Base-by-base conservation (phyloP, 2,888 invertebrate species). In the Habrosyne pyritoides region DNA sequence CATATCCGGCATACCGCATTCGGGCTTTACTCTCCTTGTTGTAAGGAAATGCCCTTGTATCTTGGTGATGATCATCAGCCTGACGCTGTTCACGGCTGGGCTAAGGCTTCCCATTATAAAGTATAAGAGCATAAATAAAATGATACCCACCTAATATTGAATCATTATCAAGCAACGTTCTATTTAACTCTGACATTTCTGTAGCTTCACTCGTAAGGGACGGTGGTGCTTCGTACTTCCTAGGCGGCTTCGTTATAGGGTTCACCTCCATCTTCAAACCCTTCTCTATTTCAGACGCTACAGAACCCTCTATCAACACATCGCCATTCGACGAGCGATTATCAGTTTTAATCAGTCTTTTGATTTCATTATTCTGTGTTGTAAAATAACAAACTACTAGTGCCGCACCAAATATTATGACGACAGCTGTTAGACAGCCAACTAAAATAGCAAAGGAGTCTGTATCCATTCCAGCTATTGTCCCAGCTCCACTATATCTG, bases 181-280 rank as follows among this genome's bases (percentile, higher is more conserved):
- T 94, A 82, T 96, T 97, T 63, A 96, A 93, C 80, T 97, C 97
- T 53, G 96, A 96, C 86, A 96, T 95, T 84, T 97, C 97, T 21
- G 96, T 96, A 36, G 94, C 95, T 53, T 89, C 95, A 60, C 93
- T 94, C 14, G 94, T 93, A 12, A 95, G 91, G 26, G 95, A 94
- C 46, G 93, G 92, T 22, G 95, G 94, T 30, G 95, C 93, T 64
- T 97, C 96, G 64, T 95, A 95, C 60, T 89, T 94, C 52, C 97
- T 92, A 2, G 97, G 96, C 0, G 97, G 96, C 77, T 97, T 97
- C 60, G 95, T 95, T 21, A 97, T 94, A 0, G 97, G 97, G 88
- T 97, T 97, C 51, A 97, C 96, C 61, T 96, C 96, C 8, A 95
- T 95, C 67, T 97, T 95, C 48, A 96, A 90, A 21, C 95, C 95